Percentiles rank a stretch among this genome's conserved stretches.
Evolutionary conservation across 1,140 invertebrate species (phyloP).

Genomic region (Melipona quadrifasciata): DNA sequence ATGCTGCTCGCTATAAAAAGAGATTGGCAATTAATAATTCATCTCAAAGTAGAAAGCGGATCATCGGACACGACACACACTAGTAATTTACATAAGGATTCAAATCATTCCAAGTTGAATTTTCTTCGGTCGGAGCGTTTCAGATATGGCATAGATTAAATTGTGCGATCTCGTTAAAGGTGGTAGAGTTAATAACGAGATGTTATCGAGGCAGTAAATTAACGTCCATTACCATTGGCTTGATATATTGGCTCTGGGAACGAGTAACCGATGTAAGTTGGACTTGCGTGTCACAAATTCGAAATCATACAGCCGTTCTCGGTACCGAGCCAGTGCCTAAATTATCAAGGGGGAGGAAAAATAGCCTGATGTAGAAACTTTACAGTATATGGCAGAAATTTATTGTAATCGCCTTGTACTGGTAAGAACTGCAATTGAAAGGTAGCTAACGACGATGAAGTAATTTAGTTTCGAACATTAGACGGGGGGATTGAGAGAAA

Average conservation of each 20-base stretch:
- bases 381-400: neutral
- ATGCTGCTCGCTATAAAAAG: too few relatives aligned
- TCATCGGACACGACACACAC: neutral
- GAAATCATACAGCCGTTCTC: slow-evolving; percentile 1
- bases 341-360: slow-evolving; percentile 45
- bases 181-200: slow-evolving; percentile 1
- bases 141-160: neutral
- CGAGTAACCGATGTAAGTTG: slow-evolving; percentile 13
- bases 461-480: slow-evolving; percentile 25
- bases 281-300: slow-evolving; percentile 26
- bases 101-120: neutral
- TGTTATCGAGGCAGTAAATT: slow-evolving; percentile 20
- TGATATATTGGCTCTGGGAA: slow-evolving; percentile 9
- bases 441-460: neutral
- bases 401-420: slow-evolving; percentile 15
- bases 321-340: slow-evolving; percentile 36
- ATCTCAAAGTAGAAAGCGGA: neutral
- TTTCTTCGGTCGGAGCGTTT: neutral
- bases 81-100: neutral
- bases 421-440: slow-evolving; percentile 19
- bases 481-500: neutral
- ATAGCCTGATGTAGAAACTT: slow-evolving; percentile 31
- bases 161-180: slow-evolving; percentile 1
- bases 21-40: neutral
- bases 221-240: slow-evolving; percentile 5